Conservation (phyloP, 2,113 vertebrate genomes). For the Martes martes region DNA sequence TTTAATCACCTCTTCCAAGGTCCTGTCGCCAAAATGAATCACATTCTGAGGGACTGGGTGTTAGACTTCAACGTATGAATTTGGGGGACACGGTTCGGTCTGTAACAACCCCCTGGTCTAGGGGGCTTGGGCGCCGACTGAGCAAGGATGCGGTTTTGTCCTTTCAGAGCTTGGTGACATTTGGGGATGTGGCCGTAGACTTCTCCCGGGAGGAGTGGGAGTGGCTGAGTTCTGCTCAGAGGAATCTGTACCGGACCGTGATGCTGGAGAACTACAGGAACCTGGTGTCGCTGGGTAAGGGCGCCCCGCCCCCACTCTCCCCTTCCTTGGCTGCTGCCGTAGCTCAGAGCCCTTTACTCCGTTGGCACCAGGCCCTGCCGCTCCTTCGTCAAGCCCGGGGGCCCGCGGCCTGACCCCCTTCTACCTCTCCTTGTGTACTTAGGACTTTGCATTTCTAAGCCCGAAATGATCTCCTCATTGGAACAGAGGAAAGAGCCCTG, state of each 20-base stretch:
- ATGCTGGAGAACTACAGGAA: conserved; percentile 70
- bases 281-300: conserved; percentile 57
- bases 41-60: rapidly evolving
- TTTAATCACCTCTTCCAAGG: neutral
- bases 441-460: conserved; percentile 67
- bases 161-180: conserved; percentile 58
- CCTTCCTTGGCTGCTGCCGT: rapidly evolving
- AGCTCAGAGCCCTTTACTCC: neutral
- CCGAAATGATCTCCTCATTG: conserved; percentile 31
- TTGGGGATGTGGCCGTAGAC: conserved; percentile 59
- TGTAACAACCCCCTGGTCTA: rapidly evolving
- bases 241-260: conserved; percentile 46
- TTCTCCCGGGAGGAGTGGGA: conserved; percentile 71
- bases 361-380: rapidly evolving
- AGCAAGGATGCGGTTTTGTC: neutral
- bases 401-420: neutral
- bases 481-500: conserved; percentile 51
- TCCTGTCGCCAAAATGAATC: neutral
- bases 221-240: conserved; percentile 27
- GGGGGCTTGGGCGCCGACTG: neutral
- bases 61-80: neutral
- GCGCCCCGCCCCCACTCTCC: rapidly evolving
- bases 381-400: neutral
- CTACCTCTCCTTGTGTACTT: neutral
- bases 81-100: too few species aligned